These are phyloP conservation scores for Meriones psammophilus DNA, from an alignment of 2,797 vertebrate genomes.

Conservation along the genomic window DNA sequence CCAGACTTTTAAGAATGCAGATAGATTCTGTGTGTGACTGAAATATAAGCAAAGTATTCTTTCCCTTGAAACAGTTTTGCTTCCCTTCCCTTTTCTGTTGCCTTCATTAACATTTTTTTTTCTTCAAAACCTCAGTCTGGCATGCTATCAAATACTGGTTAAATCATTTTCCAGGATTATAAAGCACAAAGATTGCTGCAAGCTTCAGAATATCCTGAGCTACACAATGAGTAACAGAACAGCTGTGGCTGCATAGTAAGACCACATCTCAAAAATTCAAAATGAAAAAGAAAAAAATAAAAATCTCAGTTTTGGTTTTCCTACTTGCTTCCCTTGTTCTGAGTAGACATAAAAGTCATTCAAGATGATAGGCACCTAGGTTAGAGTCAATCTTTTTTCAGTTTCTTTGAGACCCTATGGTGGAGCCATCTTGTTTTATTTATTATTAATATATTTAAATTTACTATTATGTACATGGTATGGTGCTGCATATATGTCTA, in stretches of 20 bases:
- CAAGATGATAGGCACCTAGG: neutral
- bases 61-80: conserved; percentile 40
- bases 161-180: neutral
- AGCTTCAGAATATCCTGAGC: neutral
- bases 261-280: neutral
- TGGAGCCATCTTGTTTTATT: neutral
- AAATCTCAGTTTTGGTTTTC: conserved; percentile 17
- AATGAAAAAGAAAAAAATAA: neutral
- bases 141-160: neutral
- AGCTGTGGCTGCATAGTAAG: neutral
- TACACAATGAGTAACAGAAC: neutral
- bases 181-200: neutral
- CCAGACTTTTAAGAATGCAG: conserved; percentile 43
- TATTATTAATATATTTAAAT: neutral
- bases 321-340: conserved; percentile 22
- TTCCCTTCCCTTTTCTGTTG: neutral
- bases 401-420: neutral
- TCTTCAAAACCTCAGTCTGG: neutral
- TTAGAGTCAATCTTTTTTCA: neutral
- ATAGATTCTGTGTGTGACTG: neutral
- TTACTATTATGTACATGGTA: neutral
- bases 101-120: neutral
- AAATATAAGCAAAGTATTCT: neutral
- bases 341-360: neutral
- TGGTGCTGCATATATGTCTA: neutral